These are phyloP conservation scores for Drosophila simulans DNA, from an alignment of 1,140 invertebrate genomes.

Conservation along the genomic window DNA sequence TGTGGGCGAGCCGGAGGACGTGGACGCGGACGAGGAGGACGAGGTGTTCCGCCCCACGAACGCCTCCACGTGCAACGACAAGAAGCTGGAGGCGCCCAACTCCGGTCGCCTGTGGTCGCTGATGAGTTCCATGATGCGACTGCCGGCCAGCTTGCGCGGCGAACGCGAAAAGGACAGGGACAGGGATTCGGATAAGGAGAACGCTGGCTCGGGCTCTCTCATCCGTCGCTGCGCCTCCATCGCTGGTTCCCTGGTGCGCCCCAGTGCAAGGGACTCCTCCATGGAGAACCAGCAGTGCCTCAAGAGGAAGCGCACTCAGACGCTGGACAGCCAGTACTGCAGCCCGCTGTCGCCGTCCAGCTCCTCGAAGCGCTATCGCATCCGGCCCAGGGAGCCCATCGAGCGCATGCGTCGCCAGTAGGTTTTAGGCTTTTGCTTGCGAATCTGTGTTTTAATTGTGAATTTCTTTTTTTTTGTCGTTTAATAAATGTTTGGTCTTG, in stretches of 20 bases:
- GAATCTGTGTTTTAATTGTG: constrained; percentile 15
- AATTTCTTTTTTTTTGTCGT: neutral
- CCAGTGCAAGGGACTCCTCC: constrained; percentile 15
- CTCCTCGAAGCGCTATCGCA: constrained; percentile 76
- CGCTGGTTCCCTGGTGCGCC: constrained; percentile 74
- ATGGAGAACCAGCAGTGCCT: constrained; percentile 45
- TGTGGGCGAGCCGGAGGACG: constrained; percentile 3
- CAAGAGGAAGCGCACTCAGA: constrained; percentile 79
- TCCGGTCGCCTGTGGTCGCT: constrained; percentile 69
- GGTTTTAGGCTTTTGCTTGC: constrained; percentile 6
- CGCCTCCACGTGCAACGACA: constrained; percentile 64
- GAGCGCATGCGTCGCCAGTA: constrained; percentile 70
- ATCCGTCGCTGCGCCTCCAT: constrained; percentile 78
- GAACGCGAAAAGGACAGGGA: constrained; percentile 1
- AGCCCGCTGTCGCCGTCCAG: constrained; percentile 47
- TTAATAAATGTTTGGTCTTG: constrained; percentile 23
- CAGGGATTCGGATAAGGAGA: constrained; percentile 39
- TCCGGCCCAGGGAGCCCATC: constrained; percentile 70
- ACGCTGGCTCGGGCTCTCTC: constrained; percentile 47
- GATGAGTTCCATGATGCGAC: constrained; percentile 71
- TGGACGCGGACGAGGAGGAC: constrained; percentile 60
- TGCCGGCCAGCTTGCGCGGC: constrained; percentile 46
- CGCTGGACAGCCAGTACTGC: constrained; percentile 61
- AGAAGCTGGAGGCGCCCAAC: constrained; percentile 28
- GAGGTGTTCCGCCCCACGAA: constrained; percentile 61